Evolutionary conservation across 2,888 invertebrate species (phyloP).

Genomic region (Melinaea marsaeus): DNA sequence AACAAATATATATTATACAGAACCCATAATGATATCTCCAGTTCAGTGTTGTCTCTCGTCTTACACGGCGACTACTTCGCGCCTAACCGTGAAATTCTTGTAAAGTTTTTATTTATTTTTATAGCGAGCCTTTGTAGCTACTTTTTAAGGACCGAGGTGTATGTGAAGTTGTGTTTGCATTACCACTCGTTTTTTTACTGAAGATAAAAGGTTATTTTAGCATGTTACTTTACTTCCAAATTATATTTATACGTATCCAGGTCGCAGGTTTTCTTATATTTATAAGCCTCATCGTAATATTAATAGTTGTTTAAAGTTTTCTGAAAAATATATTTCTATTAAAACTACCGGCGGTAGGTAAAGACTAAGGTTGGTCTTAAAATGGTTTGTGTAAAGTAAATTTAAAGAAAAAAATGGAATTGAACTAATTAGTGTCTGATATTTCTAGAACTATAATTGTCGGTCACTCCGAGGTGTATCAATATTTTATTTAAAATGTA

Average conservation of each 20-base stretch:
- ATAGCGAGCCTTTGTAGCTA: conserved; percentile 36
- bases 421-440: too few species aligned
- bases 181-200: conserved; percentile 20
- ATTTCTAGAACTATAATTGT: too few species aligned
- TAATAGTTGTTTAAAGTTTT: too few species aligned
- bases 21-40: neutral
- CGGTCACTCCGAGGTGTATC: too few species aligned
- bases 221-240: neutral
- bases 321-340: too few species aligned
- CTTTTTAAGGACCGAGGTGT: conserved; percentile 36
- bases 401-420: too few species aligned
- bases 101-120: conserved; percentile 35
- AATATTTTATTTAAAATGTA: too few species aligned
- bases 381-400: too few species aligned
- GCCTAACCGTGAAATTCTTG: conserved; percentile 42
- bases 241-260: neutral
- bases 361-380: too few species aligned
- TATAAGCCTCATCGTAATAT: too few species aligned
- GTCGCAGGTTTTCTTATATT: neutral
- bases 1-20: too few species aligned
- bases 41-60: neutral
- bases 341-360: too few species aligned
- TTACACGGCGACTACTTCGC: conserved; percentile 33
- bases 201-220: conserved; percentile 8
- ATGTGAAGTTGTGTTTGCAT: conserved; percentile 33